Conservation (phyloP, 1,140 invertebrate genomes). For the Ylistrum balloti region DNA sequence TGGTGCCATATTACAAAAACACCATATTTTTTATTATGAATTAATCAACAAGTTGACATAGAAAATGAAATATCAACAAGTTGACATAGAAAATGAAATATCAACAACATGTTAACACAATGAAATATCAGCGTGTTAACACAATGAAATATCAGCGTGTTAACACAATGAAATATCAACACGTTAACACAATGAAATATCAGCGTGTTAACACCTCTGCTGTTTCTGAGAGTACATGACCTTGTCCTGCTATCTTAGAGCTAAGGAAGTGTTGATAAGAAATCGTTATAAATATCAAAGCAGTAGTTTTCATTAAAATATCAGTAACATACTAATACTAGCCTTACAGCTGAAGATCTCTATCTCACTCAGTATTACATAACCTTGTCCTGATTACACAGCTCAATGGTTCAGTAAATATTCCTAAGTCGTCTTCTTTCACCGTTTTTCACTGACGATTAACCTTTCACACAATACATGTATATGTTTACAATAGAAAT, state of each 20-base stretch:
- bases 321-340: neutral
- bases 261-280: neutral
- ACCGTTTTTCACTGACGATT: neutral
- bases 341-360: neutral
- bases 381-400: neutral
- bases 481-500: slow-evolving; percentile 20
- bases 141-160: too few species aligned
- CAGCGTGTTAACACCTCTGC: too few species aligned
- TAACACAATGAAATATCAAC: too few species aligned
- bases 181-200: too few species aligned
- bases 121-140: neutral
- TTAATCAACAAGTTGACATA: too few species aligned
- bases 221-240: too few species aligned
- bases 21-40: too few species aligned
- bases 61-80: too few species aligned
- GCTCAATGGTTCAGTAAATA: neutral
- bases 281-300: neutral
- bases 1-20: too few species aligned
- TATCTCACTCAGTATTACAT: neutral
- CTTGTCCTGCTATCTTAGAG: too few species aligned
- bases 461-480: neutral
- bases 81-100: too few species aligned
- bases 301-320: neutral
- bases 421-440: neutral
- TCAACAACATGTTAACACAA: neutral